phyloP scores from a whole-genome alignment of 2,888 invertebrate genomes.

The Ichneumoninae sp. region DNA sequence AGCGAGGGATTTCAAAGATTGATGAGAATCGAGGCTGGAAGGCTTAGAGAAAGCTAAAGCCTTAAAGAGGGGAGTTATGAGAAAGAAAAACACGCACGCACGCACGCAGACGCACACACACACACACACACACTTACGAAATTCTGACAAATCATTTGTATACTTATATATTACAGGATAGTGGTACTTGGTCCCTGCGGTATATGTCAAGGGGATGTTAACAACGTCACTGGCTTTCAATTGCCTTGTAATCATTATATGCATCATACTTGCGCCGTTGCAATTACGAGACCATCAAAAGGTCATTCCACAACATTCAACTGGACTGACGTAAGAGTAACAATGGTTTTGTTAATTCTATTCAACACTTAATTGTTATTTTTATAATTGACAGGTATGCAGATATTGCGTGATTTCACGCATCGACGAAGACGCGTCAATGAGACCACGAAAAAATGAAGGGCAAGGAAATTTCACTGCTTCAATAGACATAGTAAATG shows the following conservation, averaged over 20 bases:
- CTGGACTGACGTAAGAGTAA: slow-evolving; percentile 10
- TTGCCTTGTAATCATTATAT: slow-evolving; percentile 4
- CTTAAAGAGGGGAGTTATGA: too few species aligned
- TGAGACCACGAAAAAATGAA: not conserved
- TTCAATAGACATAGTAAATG: not conserved
- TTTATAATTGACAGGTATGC: slow-evolving; percentile 1
- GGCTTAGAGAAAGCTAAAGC: too few species aligned
- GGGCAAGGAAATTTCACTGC: not conserved
- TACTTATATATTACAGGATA: not conserved
- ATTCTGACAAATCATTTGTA: not conserved
- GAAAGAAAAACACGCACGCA: not conserved
- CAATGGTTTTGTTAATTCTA: not conserved
- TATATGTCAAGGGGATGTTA: not conserved
- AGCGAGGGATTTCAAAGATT: too few species aligned
- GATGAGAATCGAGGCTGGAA: too few species aligned
- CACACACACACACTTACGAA: not conserved
- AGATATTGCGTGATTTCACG: not conserved
- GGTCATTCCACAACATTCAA: not conserved
- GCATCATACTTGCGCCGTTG: slow-evolving; percentile 21
- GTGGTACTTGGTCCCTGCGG: slow-evolving; percentile 8
- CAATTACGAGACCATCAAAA: not conserved
- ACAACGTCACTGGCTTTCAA: not conserved
- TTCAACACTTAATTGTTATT: not conserved
- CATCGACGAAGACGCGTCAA: not conserved
- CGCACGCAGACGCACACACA: too few species aligned